Evolutionary conservation across 2,797 vertebrate species (phyloP).

Genomic region (Gila robusta): DNA sequence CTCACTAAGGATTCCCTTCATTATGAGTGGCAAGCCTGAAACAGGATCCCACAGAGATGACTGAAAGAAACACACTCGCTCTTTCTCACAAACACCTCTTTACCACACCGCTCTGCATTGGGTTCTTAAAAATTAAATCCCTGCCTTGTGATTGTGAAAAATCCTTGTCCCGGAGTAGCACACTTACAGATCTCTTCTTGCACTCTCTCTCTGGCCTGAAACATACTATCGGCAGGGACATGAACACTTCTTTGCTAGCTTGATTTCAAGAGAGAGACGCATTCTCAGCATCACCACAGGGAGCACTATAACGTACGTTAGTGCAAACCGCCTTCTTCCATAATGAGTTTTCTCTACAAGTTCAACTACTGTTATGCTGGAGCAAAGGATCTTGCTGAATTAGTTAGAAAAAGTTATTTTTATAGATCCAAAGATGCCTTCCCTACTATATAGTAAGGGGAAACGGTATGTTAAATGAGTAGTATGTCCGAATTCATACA

Average conservation of each 20-base stretch:
- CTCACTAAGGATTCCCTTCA: constrained; percentile 75
- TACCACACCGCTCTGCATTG: neutral
- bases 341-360: neutral
- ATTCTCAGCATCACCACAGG: neutral
- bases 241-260: neutral
- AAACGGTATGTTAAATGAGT: neutral
- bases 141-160: constrained; percentile 4
- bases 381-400: neutral
- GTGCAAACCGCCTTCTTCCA: neutral
- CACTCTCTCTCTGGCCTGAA: neutral
- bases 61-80: constrained; percentile 26
- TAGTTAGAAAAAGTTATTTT: neutral
- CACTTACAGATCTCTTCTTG: neutral
- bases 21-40: constrained; percentile 60
- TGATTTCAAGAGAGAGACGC: neutral
- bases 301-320: neutral
- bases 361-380: neutral
- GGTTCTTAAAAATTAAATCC: constrained; percentile 21
- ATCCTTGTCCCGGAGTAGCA: neutral
- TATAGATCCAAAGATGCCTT: neutral
- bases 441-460: neutral
- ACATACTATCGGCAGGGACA: neutral
- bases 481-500: neutral
- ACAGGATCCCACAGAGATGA: constrained; percentile 54
- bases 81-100: constrained; percentile 22